A percentile compares a stretch with the other conserved stretches of the same genome.
Conservation (phyloP, 2,113 vertebrate species). For the Vicugna pacos region DNA sequence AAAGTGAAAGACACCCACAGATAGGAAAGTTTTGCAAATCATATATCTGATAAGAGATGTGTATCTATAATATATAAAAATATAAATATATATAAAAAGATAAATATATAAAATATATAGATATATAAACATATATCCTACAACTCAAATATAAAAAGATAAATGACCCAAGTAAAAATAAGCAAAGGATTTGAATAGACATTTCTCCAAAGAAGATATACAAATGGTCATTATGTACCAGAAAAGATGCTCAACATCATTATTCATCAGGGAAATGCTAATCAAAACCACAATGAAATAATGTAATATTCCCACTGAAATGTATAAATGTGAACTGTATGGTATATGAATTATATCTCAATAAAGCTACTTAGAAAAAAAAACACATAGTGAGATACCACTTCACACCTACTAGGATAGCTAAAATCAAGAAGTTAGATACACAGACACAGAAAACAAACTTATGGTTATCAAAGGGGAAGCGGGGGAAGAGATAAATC, state of each 20-base stretch:
- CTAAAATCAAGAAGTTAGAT: not conserved
- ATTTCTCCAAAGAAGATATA: slow-evolving; percentile 13
- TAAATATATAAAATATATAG: too few relatives aligned
- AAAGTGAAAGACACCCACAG: slow-evolving; percentile 22
- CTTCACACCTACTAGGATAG: not conserved
- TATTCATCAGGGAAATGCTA: slow-evolving; percentile 8
- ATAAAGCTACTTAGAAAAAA: slow-evolving; percentile 19
- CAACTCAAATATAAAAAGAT: not conserved
- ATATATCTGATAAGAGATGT: not conserved
- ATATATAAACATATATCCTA: too few relatives aligned
- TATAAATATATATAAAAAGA: too few relatives aligned
- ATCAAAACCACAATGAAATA: slow-evolving; percentile 46
- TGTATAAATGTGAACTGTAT: slow-evolving; percentile 15
- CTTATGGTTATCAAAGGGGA: too few relatives aligned
- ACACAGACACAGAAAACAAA: too few relatives aligned
- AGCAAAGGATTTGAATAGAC: not conserved
- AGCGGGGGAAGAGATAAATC: too few relatives aligned
- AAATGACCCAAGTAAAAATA: slow-evolving; percentile 47
- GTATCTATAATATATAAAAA: not conserved
- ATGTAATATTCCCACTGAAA: not conserved
- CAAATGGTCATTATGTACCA: not conserved
- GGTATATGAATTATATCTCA: slow-evolving; percentile 25
- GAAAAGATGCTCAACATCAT: slow-evolving; percentile 7
- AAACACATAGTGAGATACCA: not conserved
- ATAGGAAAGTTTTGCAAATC: not conserved